These are phyloP conservation scores for Watsonalla binaria DNA, from an alignment of 2,888 invertebrate genomes.

Conservation along the genomic window DNA sequence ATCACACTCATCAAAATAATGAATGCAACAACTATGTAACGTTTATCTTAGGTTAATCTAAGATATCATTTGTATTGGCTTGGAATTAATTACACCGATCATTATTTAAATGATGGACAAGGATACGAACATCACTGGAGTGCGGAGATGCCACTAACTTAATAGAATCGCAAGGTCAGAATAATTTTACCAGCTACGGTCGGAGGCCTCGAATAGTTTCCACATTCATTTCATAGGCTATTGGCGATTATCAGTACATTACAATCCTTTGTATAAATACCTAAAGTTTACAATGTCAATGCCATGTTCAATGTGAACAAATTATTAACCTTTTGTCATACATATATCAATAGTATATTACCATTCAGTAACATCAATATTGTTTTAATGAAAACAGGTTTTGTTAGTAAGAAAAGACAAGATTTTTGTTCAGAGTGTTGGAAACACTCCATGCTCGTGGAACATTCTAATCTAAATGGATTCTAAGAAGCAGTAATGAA, in stretches of 20 bases:
- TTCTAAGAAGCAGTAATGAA: not conserved
- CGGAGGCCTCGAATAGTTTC: slow-evolving; percentile 6
- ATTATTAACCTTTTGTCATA: not conserved
- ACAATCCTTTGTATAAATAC: not conserved
- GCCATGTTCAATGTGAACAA: slow-evolving; percentile 2
- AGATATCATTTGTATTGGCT: too few species aligned
- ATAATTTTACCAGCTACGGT: slow-evolving; percentile 54
- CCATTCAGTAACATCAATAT: not conserved
- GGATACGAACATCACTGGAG: slow-evolving; percentile 31
- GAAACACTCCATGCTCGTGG: not conserved
- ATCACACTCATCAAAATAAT: too few species aligned
- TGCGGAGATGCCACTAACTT: slow-evolving; percentile 26
- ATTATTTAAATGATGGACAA: too few species aligned
- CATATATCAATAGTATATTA: not conserved
- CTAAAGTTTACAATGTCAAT: slow-evolving; percentile 2
- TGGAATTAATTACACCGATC: too few species aligned
- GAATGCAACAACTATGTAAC: too few species aligned
- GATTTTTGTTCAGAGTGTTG: not conserved
- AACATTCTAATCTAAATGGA: not conserved
- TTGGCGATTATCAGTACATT: not conserved
- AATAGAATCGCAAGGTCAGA: slow-evolving; percentile 66
- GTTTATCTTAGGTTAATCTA: too few species aligned
- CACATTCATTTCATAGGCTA: not conserved
- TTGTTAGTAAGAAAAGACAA: not conserved
- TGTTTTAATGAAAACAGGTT: too few species aligned